Evolutionary conservation across 2,113 vertebrate species (phyloP).

Genomic region (Platysternon megacephalum): DNA sequence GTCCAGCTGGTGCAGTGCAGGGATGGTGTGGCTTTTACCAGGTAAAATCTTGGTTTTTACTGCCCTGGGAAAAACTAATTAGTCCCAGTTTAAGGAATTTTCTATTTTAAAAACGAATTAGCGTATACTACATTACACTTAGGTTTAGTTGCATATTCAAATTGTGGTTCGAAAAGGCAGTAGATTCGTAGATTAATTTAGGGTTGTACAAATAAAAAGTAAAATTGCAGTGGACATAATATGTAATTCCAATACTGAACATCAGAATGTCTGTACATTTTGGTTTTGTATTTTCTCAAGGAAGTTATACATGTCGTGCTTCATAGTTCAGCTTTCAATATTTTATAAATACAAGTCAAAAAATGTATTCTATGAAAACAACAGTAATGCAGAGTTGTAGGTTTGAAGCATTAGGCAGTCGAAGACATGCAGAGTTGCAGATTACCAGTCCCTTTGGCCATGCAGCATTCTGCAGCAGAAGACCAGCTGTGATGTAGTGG

Average conservation of each 20-base stretch:
- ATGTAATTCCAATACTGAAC: background rate
- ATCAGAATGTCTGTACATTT: background rate
- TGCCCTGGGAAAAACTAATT: background rate
- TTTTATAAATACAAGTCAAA: background rate
- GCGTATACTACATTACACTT: background rate
- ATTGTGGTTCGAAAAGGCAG: background rate
- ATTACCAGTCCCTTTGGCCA: background rate
- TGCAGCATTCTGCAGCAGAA: background rate
- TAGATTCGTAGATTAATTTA: background rate
- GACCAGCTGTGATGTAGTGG: background rate
- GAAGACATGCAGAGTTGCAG: background rate
- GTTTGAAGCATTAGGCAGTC: background rate
- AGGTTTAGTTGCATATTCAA: background rate
- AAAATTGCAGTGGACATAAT: background rate
- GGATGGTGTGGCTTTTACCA: background rate
- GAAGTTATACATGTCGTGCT: background rate
- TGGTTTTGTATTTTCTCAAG: background rate
- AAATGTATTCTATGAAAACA: background rate
- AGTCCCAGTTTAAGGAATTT: background rate
- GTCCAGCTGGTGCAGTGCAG: conserved; percentile 50
- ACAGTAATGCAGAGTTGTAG: background rate
- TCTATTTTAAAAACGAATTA: background rate
- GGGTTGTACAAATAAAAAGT: background rate
- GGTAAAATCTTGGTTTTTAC: background rate
- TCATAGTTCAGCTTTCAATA: background rate